Evolutionary conservation across 1,140 invertebrate genomes (phyloP), one percentile per base, ranked within the genome.

Genomic region (Macrotrachela quadricornifera): DNA sequence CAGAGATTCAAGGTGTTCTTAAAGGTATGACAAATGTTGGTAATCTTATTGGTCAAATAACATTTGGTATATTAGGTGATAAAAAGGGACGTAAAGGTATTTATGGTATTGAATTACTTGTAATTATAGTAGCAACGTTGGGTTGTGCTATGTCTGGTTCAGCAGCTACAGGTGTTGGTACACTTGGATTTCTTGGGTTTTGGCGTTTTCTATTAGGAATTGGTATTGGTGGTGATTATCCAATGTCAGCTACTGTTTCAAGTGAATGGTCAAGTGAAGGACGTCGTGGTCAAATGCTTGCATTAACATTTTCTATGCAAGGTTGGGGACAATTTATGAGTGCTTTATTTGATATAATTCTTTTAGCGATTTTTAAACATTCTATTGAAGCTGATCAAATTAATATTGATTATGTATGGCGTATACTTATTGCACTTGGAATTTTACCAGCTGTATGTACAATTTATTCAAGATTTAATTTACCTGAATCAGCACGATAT

Each of bases 221-320:
- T 39, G 51, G 51, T 46, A 53, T 53, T n/a, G 51, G 51, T n/a
- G 51, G 51, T 13, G 51, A 53, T 47, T 53, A 53, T 37, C 51
- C 51, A 36, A n/a, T 53, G n/a, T 53, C 51, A 39, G 51, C 51
- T 6, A 48, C 46, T 3, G 46, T 53, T 9, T 46, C 51, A 11
- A 41, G 44, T 10, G 51, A 53, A 37, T n/a, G 45, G 14, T 17
- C 51, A 13, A 53, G 21, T 17, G 40, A 38, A 39, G 39, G 38
- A 11, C 37, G 40, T n/a, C 42, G 51, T 15, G 51, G 51, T 11
- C 30, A 37, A 14, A 39, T 53, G 37, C 11, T 53, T n/a, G 51
- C 51, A 21, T 40, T 44, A 44, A 48, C 46, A 36, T 53, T 53
- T 53, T 44, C 51, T 1, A 47, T 53, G 46, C 45, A 47, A 40